Evolutionary conservation across 2,888 invertebrate species (phyloP), one percentile per base, ranked within the genome.

Genomic region (Thelaira solivaga): DNA sequence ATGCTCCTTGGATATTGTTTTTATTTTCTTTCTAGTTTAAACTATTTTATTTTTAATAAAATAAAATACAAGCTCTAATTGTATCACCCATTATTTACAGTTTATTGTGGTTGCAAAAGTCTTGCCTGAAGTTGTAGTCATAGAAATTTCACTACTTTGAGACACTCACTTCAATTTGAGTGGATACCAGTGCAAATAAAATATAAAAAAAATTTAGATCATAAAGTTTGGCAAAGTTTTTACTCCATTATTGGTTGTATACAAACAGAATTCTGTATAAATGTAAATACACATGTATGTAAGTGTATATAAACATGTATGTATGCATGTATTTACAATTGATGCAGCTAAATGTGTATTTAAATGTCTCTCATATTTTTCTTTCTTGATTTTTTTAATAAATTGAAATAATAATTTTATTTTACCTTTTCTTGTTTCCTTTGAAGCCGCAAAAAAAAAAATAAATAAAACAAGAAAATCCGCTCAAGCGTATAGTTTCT

Each of bases 321-420:
- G 2, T 34, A 6, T 39, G 36, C 11, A 13, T 29, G 18, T 39
- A 4, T 29, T 29, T 51, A 16, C 22, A 2, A 22, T 6, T 18
- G 18, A n/a, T 45, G 10, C 18, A 31, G 22, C 49, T 10, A 18
- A 39, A 51, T 39, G 16, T 49, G 11, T 36, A 34, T 16, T 59
- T 16, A 22, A 39, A 59, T 69, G 16, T 24, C 16, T 49, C 49
- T 49, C n/a, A 7, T 39, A 41, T 39, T 36, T 64, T 45, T 13
- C n/a, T 69, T 10, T 36, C 34, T 41, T 59, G 59, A 69, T 41
- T 61, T 51, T 39, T 39, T 59, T 29, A 69, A 41, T 41, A 69
- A 61, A 69, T 61, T 29, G 26, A 61, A 67, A 55, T 67, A 18
- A n/a, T n/a, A n/a, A 61, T 31, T 49, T 61, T 24, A 49, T 51